Evolutionary conservation across 2,797 vertebrate genomes (phyloP).

Genomic region (Ateles fusciceps): DNA sequence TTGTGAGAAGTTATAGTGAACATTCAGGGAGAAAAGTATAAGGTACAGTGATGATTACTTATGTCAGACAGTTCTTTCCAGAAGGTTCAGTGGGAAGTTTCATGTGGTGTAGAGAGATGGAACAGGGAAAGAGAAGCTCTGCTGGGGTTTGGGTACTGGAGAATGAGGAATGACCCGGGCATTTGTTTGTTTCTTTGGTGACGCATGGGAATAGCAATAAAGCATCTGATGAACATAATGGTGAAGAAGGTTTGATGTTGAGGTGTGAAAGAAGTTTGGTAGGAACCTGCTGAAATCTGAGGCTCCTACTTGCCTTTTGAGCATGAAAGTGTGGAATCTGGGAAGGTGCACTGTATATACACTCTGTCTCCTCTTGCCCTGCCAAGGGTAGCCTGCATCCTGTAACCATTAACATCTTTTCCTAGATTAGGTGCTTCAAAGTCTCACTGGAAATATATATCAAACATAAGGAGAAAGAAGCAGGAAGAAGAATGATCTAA

Average conservation of each 20-base stretch:
- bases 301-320: background rate
- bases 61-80: background rate
- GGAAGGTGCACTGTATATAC: background rate
- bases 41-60: background rate
- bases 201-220: background rate
- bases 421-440: background rate
- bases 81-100: background rate
- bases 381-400: background rate
- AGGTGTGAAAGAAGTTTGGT: background rate
- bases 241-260: background rate
- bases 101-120: background rate
- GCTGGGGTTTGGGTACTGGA: background rate
- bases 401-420: background rate
- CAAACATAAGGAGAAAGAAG: background rate
- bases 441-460: background rate
- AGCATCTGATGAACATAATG: background rate
- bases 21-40: background rate
- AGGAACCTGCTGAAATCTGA: background rate
- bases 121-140: background rate
- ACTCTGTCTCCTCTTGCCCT: background rate
- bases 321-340: background rate
- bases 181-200: background rate
- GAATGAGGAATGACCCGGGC: background rate
- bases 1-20: background rate
- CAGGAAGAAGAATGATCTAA: background rate